Base-by-base conservation (phyloP, 2,888 invertebrate species). In the Hydropsyche betteni region DNA sequence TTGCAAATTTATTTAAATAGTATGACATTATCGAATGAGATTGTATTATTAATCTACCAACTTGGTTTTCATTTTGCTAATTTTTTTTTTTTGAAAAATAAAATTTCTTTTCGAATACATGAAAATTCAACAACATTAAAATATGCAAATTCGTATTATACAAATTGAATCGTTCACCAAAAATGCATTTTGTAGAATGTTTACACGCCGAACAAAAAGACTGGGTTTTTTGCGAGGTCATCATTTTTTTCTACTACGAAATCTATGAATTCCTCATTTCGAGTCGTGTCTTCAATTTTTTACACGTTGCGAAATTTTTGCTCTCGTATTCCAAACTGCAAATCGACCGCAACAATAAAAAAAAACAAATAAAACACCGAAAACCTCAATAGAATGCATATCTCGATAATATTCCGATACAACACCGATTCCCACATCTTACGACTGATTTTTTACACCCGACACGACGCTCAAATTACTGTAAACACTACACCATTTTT, bases 161-260 rank as follows among this genome's bases (percentile, higher is more conserved):
- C 24, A 24, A 24, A 24, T 24, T 24, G 24, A 24, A 24, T 44
- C 44, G 44, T 44, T 44, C 44, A 10, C 24, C 24, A 55, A 16
- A 69, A 16, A 69, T 69, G 69, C 69, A 69, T 38, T 69, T 10
- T 16, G 12, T 8, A 14, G 69, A 50, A 44, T 69, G 8, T 68
- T 38, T 34, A 34, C 24, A 6, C 68, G 36, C 36, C 3, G 24
- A 14, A 69, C 44, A 44, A 69, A 69, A 69, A 69, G 16, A 16
- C n/a, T 51, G 69, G 44, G 51, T 69, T 69, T 68, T 69, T 69
- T 69, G 69, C 69, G 69, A 69, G 69, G 69, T 69, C 69, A 64
- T 34, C 5, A 34, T 14, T 69, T 8, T 69, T 69, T 50, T 69
- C 14, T 50, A 69, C 16, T n/a, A 6, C 50, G 69, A 69, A 38